These are phyloP conservation scores for Agelaius phoeniceus DNA, from an alignment of 2,113 vertebrate species.

Conservation along the genomic window DNA sequence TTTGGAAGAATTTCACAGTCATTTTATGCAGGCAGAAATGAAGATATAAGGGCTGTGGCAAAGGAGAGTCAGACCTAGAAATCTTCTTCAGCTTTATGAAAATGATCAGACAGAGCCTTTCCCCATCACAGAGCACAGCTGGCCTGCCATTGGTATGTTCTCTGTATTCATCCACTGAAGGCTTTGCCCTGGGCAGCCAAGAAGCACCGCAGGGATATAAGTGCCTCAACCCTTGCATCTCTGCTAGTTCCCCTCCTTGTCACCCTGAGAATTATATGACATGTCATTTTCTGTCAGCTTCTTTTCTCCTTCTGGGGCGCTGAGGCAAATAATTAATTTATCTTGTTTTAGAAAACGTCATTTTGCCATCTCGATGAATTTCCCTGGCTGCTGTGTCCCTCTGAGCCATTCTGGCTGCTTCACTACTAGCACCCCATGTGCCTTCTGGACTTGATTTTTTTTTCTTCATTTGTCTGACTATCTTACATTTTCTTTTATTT, in stretches of 20 bases:
- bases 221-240: neutral
- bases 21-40: neutral
- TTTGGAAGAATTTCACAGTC: neutral
- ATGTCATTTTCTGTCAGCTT: conserved; percentile 56
- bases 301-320: neutral
- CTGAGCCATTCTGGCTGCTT: neutral
- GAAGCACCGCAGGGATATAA: neutral
- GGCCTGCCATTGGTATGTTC: neutral
- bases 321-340: conserved; percentile 62
- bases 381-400: neutral
- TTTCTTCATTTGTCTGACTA: neutral
- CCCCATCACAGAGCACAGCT: neutral
- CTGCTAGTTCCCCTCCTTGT: conserved; percentile 17
- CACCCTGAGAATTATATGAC: conserved; percentile 15
- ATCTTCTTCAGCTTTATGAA: neutral
- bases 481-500: neutral
- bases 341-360: conserved; percentile 39
- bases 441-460: neutral
- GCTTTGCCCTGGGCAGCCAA: neutral
- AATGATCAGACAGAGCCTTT: neutral
- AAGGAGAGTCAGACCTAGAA: neutral
- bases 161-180: neutral
- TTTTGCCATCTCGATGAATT: conserved; percentile 35
- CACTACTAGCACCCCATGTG: neutral
- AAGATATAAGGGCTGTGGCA: neutral